Conservation (phyloP, 2,888 invertebrate genomes). For the Acronicta aceris region DNA sequence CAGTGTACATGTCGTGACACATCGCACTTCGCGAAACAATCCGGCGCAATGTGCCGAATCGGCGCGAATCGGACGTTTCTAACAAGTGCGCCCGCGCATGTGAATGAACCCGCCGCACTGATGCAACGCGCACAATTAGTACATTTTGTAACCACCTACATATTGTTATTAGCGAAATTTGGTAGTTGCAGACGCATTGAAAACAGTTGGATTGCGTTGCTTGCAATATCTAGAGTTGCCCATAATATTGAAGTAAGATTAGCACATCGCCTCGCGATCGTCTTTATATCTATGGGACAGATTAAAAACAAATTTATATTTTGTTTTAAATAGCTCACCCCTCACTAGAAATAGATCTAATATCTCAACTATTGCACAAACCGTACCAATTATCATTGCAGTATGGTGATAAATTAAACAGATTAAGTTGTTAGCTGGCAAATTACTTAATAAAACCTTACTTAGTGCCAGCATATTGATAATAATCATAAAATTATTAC, state of each 20-base stretch:
- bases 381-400: too few species aligned
- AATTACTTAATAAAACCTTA: too few species aligned
- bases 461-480: too few species aligned
- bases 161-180: conserved; percentile 41
- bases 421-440: too few species aligned
- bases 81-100: conserved; percentile 55
- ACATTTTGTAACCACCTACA: conserved; percentile 50
- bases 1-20: conserved; percentile 53
- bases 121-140: conserved; percentile 60
- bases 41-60: conserved; percentile 57
- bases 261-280: not conserved
- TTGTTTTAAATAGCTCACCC: too few species aligned
- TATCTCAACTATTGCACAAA: too few species aligned
- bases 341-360: too few species aligned
- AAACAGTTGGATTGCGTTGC: conserved; percentile 6
- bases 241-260: not conserved
- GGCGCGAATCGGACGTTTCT: conserved; percentile 58
- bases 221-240: conserved; percentile 4
- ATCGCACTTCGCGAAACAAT: conserved; percentile 60
- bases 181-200: conserved; percentile 19
- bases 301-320: too few species aligned
- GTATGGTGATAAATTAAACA: too few species aligned
- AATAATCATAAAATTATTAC: too few species aligned
- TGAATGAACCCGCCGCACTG: conserved; percentile 59
- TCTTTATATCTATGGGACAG: not conserved